Conservation (phyloP, 1,140 invertebrate species). For the Pogonomyrmex californicus region DNA sequence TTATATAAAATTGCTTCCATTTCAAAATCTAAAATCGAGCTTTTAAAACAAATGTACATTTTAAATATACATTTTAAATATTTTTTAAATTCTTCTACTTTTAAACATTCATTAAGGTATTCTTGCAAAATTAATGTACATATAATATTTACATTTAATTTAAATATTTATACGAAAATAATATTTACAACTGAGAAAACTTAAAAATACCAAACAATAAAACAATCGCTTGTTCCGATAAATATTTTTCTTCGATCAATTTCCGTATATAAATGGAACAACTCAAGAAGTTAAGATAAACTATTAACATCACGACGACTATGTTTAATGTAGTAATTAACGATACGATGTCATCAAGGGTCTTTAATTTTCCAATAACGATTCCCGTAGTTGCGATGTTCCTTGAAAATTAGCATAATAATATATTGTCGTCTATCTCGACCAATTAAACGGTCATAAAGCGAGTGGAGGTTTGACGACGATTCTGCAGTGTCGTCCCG, state of each 20-base stretch:
- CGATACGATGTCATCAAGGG: slow-evolving; percentile 71
- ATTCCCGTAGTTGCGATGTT: slow-evolving; percentile 72
- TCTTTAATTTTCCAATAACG: slow-evolving; percentile 74
- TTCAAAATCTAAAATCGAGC: slow-evolving; percentile 61
- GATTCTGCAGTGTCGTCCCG: slow-evolving; percentile 73
- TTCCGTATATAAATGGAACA: slow-evolving; percentile 64
- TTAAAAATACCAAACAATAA: not conserved
- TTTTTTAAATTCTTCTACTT: slow-evolving; percentile 51
- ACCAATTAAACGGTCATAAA: slow-evolving; percentile 83
- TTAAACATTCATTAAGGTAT: not conserved
- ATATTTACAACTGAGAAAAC: not conserved
- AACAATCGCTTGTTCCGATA: not conserved
- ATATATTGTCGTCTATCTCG: slow-evolving; percentile 80
- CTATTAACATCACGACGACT: slow-evolving; percentile 67
- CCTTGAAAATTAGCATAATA: slow-evolving; percentile 82
- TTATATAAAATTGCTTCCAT: slow-evolving; percentile 50
- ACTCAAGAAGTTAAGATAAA: slow-evolving; percentile 66
- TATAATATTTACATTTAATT: not conserved
- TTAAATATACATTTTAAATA: slow-evolving; percentile 66
- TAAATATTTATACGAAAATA: not conserved
- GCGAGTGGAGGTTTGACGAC: slow-evolving; percentile 76
- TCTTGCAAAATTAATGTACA: not conserved
- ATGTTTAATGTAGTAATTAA: slow-evolving; percentile 77
- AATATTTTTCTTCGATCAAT: not conserved
- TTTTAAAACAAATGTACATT: slow-evolving; percentile 60